These are phyloP conservation scores for Phalangium opilio DNA, from an alignment of 2,888 invertebrate genomes.

Conservation along the genomic window DNA sequence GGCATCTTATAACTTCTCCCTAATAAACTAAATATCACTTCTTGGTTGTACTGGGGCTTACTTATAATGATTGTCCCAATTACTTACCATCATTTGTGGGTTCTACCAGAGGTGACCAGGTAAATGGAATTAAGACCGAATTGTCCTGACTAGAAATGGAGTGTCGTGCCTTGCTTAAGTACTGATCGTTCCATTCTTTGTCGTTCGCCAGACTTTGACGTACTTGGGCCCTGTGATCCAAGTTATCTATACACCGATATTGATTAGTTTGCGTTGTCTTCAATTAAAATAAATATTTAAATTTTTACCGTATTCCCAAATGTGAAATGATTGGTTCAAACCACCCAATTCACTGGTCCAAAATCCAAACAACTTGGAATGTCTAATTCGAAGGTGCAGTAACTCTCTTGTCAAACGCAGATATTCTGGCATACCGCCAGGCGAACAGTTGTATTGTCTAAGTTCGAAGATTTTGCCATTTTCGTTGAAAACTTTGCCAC, in stretches of 20 bases:
- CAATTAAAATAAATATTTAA: not conserved
- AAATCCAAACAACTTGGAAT: conserved; percentile 27
- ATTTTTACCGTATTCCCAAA: conserved; percentile 30
- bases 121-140: not conserved
- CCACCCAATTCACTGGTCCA: conserved; percentile 30
- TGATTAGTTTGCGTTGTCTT: too few relatives aligned
- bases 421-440: conserved; percentile 19
- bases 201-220: conserved; percentile 25
- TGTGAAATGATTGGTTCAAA: conserved; percentile 28
- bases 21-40: too few relatives aligned
- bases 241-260: conserved; percentile 24
- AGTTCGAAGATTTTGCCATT: conserved; percentile 13
- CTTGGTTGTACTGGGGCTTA: too few relatives aligned
- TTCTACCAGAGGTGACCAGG: too few relatives aligned
- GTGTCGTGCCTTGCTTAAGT: conserved; percentile 9
- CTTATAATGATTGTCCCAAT: too few relatives aligned
- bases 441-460: conserved; percentile 10
- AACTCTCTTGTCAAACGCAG: conserved; percentile 24
- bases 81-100: too few relatives aligned
- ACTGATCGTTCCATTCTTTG: conserved; percentile 22
- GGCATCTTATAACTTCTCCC: too few relatives aligned
- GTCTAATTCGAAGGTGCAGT: conserved; percentile 25
- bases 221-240: conserved; percentile 25
- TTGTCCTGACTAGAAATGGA: conserved; percentile 13
- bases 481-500: not conserved